Percentiles rank a stretch among this genome's conserved stretches.
Conservation (phyloP, 2,113 vertebrate species). For the Meles meles region DNA sequence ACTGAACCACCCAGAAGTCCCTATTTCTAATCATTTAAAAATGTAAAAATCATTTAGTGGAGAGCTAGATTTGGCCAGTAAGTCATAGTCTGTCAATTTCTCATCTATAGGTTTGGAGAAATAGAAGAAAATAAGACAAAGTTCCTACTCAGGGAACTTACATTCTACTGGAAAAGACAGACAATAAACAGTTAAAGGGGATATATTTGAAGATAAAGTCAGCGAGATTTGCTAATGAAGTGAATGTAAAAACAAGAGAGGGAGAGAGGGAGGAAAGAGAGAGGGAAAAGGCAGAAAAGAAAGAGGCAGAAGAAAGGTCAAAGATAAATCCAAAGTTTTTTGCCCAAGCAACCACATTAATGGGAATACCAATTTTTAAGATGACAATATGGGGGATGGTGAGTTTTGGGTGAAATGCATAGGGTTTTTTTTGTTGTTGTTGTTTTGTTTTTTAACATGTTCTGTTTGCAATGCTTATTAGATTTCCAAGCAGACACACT, state of each 20-base stretch:
- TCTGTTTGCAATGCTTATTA: not conserved
- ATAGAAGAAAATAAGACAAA: not conserved
- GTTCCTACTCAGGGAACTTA: not conserved
- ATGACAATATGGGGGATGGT: not conserved
- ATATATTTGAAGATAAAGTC: not conserved
- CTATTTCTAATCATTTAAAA: not conserved
- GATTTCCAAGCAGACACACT: not conserved
- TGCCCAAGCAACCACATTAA: not conserved
- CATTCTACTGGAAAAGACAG: not conserved
- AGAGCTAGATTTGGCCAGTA: not conserved
- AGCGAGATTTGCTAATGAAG: not conserved
- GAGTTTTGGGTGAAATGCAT: not conserved
- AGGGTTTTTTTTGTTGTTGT: not conserved
- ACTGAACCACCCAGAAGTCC: too few relatives aligned
- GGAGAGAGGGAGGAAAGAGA: not conserved
- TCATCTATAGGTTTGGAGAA: not conserved
- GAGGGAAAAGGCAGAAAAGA: not conserved
- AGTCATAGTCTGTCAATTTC: not conserved
- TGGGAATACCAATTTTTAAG: not conserved
- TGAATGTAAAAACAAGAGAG: not conserved
- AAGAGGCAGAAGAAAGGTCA: not conserved
- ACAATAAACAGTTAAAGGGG: not conserved
- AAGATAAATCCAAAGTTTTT: not conserved
- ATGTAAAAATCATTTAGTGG: not conserved
- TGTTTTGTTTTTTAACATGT: not conserved